These are phyloP conservation scores for Lucilia cuprina DNA, from an alignment of 1,140 invertebrate genomes.

Conservation along the genomic window DNA sequence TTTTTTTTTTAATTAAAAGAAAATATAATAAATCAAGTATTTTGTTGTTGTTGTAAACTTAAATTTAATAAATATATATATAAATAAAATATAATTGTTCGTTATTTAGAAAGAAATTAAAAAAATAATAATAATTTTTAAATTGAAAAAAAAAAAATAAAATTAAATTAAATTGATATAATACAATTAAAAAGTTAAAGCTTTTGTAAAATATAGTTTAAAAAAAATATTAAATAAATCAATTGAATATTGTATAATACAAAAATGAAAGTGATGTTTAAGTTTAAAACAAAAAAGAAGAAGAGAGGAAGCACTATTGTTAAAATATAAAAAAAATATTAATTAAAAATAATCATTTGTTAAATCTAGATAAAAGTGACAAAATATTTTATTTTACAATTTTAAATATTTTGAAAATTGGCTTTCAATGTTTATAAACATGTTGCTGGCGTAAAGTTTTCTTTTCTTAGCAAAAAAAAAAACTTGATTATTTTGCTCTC, in stretches of 20 bases:
- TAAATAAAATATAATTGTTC: neutral
- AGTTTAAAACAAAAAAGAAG: neutral
- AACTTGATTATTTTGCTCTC: too few species aligned
- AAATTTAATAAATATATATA: neutral
- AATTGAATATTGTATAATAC: constrained; percentile 20
- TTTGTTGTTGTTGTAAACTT: neutral
- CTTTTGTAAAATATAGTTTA: neutral
- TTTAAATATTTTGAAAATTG: neutral
- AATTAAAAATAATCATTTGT: neutral
- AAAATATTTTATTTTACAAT: neutral
- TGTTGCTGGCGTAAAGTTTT: neutral
- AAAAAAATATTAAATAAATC: neutral
- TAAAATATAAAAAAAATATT: neutral
- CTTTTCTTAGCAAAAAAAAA: too few species aligned
- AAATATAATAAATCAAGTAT: constrained; percentile 18
- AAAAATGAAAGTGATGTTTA: constrained; percentile 30
- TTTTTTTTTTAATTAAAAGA: neutral
- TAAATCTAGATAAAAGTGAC: too few species aligned
- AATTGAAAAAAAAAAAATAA: neutral
- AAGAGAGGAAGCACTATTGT: constrained; percentile 10
- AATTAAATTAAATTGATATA: neutral
- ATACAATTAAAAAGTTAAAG: neutral
- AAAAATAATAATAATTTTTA: neutral
- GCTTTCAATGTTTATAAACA: neutral
- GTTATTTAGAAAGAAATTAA: neutral